Evolutionary conservation across 2,113 vertebrate species (phyloP), one percentile per base, ranked within the genome.

Genomic region (Siniperca chuatsi): DNA sequence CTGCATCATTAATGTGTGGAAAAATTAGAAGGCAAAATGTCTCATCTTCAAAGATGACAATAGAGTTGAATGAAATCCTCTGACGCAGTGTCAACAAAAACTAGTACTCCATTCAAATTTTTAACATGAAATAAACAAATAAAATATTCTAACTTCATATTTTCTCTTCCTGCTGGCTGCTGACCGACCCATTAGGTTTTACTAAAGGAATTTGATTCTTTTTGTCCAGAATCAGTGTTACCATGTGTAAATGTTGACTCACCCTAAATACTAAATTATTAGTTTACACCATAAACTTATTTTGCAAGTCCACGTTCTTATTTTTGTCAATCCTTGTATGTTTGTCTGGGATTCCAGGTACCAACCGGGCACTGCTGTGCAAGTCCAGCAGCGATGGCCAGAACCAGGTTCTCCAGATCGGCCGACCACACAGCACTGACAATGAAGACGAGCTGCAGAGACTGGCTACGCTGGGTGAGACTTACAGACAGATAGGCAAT

Each of bases 391-490:
- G 96, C 61, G 98, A 99, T 0, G 97, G 98, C 16, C 95, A 99
- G 90, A 96, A 96, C 86, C 98, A 99, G 94, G 98, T 99, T 71
- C 98, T 97, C 9, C 98, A 99, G 93, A 97, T 99, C 60, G 97
- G 97, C 0, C 94, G 97, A 54, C 97, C 97, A 42, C 98, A 99
- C 85, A 97, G 96, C 0, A 97, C 97, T 0, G 97, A 99, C 84
- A 99, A 99, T 0, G 98, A 99, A 75, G 98, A 99, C 0, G 98
- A 99, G 89, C 96, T 99, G 69, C 96, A 97, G 89, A 96, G 98
- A 69, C 96, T 99, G 50, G 95, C 97, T 0, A 97, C 97, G n/a
- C 95, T 99, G 83, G 98, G 98, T 99, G 81, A 95, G 96, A 85
- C 35, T 0, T 1, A 10, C 60, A 82, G 20, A 46, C 29, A 68